Evolutionary conservation across 2,797 vertebrate genomes (phyloP).

Genomic region (Lacerta viridis): DNA sequence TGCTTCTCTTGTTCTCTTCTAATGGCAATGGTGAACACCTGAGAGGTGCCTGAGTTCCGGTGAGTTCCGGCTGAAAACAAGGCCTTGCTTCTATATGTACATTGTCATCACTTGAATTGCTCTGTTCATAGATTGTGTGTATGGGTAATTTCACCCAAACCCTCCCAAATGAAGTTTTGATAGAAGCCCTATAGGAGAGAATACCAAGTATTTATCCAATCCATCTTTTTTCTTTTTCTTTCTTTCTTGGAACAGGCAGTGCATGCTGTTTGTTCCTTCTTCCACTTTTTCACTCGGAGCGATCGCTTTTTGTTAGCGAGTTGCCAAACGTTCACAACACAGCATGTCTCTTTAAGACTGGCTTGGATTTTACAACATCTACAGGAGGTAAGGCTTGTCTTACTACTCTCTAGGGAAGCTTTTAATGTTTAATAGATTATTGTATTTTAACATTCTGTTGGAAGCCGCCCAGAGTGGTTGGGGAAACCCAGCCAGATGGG

Average conservation of each 20-base stretch:
- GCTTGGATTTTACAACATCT: constrained; percentile 90
- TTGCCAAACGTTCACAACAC: constrained; percentile 88
- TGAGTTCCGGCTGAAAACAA: neutral
- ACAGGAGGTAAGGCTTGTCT: constrained; percentile 82
- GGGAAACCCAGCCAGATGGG: no score
- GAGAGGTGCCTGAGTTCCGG: no score
- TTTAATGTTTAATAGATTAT: no score
- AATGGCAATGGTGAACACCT: no score
- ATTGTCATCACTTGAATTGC: constrained; percentile 17
- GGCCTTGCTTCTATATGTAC: constrained; percentile 2
- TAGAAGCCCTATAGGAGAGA: neutral
- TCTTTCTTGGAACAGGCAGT: constrained; percentile 81
- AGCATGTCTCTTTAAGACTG: constrained; percentile 90
- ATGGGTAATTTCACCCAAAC: neutral
- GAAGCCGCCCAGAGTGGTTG: no score
- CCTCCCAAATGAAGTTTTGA: neutral
- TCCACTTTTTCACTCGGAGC: constrained; percentile 89
- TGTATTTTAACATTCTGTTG: no score
- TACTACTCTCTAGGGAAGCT: neutral
- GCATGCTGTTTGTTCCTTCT: constrained; percentile 83
- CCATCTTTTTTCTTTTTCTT: constrained; percentile 76
- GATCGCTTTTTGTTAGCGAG: constrained; percentile 87
- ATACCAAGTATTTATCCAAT: neutral
- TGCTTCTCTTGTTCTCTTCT: no score
- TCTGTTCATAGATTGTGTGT: neutral